Conservation (phyloP, 2,113 vertebrate genomes). For the Corapipo altera region DNA sequence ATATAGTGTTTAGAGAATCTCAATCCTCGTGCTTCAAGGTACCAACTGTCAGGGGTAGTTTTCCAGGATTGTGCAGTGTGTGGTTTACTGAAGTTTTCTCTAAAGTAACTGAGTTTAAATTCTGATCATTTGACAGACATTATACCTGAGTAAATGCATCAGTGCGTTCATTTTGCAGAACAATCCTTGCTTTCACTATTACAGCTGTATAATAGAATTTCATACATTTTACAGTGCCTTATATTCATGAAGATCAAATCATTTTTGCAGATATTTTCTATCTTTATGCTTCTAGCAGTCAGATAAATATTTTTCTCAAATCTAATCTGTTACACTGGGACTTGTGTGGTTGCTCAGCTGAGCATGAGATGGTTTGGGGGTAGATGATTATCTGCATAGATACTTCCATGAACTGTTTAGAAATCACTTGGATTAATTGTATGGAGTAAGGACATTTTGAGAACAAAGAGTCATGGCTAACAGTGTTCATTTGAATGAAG, state of each 20-base stretch:
- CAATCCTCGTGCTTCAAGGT: not conserved
- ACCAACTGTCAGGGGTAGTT: not conserved
- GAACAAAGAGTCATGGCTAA: not conserved
- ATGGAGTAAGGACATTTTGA: not conserved
- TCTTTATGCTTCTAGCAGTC: not conserved
- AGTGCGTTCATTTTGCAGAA: not conserved
- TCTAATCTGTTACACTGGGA: not conserved
- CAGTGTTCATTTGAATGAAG: not conserved
- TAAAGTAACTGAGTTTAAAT: not conserved
- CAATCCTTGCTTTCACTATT: not conserved
- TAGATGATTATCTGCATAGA: not conserved
- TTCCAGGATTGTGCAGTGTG: not conserved
- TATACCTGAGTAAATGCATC: not conserved
- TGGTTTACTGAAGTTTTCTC: not conserved
- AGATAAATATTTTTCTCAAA: not conserved
- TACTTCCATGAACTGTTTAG: constrained; percentile 9
- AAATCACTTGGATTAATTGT: constrained; percentile 9
- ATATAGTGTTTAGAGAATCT: not conserved
- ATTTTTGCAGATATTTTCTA: constrained; percentile 15
- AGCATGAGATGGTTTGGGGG: not conserved
- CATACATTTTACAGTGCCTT: not conserved
- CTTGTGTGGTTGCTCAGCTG: not conserved
- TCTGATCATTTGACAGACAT: not conserved
- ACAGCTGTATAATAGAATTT: constrained; percentile 14
- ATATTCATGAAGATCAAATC: not conserved